Base-by-base conservation (phyloP, 64 coral and sea anemone species). In the Stichodactyla mertensii region DNA sequence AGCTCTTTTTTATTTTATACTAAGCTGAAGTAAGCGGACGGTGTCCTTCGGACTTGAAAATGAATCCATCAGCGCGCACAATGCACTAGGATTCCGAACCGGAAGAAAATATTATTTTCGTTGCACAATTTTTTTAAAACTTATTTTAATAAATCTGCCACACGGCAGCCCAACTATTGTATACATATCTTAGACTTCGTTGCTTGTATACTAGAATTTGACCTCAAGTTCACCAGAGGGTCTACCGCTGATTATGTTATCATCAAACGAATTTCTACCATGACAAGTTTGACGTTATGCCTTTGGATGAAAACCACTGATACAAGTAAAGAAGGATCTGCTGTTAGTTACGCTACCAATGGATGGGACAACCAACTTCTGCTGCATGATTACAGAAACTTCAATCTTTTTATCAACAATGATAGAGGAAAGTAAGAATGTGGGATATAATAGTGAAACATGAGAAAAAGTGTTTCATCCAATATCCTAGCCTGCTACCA, bases 291-390 rank as follows among this genome's bases (percentile, higher is more conserved):
- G 57, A 92, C 91, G 26, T 86, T 92, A 20, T 92, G 91, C 56
- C 67, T 88, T 1, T 92, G 91, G 91, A 88, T 88, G 56, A 85
- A 83, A 11, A 61, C 91, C 27, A 16, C 86, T 61, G 85, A 87
- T 22, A 87, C 16, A 51, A 60, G 74, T 6, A 87, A 77, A 22
- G 28, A 62, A 23, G 86, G 79, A 54, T 19, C 80, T 16, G 16
- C 23, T 4, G 13, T 92, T 6, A 92, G 91, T 28, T 93, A 89
- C 58, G 88, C 87, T 54, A 77, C 53, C 61, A 6, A 13, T 51
- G 55, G 67, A 71, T 0, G 26, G 6, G 55, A 78, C 78, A 89
- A 93, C 62, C 84, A 93, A 80, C 18, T 93, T 0, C 8, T 62
- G 6, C 28, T 92, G 12, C 0, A 14, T 10, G 55, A 87, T 59